These are phyloP conservation scores for Eptatretus atami DNA, from an alignment of 2,797 vertebrate species.

Conservation along the genomic window DNA sequence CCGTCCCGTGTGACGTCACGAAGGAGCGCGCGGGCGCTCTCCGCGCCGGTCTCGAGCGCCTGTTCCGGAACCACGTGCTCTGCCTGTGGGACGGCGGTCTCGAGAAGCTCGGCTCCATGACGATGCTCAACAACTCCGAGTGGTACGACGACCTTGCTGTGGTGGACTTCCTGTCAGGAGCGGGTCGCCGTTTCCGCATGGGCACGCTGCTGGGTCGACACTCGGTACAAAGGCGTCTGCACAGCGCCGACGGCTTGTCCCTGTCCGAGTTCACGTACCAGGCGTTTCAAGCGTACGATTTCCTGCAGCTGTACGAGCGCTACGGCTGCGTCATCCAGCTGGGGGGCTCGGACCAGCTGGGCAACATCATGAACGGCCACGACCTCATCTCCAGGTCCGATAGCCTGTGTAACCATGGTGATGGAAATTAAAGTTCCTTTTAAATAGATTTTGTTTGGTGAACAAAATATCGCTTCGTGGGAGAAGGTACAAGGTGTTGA, in stretches of 20 bases:
- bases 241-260: conserved; percentile 52
- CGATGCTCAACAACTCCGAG: conserved; percentile 28
- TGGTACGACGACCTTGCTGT: conserved; percentile 26
- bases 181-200: conserved; percentile 48
- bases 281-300: conserved; percentile 69
- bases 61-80: conserved; percentile 28
- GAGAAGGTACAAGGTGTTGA: too few species aligned
- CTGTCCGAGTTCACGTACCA: conserved; percentile 70
- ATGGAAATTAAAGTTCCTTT: too few species aligned
- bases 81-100: conserved; percentile 13
- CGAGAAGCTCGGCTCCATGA: conserved; percentile 16
- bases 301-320: conserved; percentile 32
- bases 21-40: conserved; percentile 19
- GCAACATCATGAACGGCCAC: conserved; percentile 65
- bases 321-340: conserved; percentile 58
- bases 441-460: too few species aligned
- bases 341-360: conserved; percentile 62
- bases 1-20: conserved; percentile 13
- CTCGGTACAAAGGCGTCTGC: conserved; percentile 42
- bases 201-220: conserved; percentile 55
- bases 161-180: conserved; percentile 29
- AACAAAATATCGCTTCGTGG: too few species aligned
- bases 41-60: conserved; percentile 18
- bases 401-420: too few species aligned
- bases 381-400: conserved; percentile 47